A percentile compares a stretch with the other conserved stretches of the same genome.
These are phyloP conservation scores for Unio delphinus DNA, from an alignment of 2,888 invertebrate genomes.

Conservation along the genomic window DNA sequence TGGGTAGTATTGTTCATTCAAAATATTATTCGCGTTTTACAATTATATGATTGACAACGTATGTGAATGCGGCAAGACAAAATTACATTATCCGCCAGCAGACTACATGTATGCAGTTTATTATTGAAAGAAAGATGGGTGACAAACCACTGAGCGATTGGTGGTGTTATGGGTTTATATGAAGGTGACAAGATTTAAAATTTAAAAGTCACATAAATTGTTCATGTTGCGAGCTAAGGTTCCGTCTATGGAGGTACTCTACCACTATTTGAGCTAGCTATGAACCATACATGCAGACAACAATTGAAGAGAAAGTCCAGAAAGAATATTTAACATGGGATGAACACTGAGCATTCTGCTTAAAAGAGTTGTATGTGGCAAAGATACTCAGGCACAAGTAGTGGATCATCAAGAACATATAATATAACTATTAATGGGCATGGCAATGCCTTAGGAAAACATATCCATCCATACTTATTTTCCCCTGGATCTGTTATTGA, in stretches of 20 bases:
- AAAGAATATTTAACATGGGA: too few species aligned
- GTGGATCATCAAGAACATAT: too few species aligned
- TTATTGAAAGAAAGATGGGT: not conserved
- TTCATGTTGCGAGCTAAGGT: constrained; percentile 1
- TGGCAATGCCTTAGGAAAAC: too few species aligned
- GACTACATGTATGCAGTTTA: constrained; percentile 1
- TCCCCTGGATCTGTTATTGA: constrained; percentile 1
- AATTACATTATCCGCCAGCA: constrained; percentile 1
- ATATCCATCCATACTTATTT: not conserved
- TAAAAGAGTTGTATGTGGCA: too few species aligned
- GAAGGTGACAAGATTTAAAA: constrained; percentile 10
- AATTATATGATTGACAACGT: constrained; percentile 5
- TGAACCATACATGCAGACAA: constrained; percentile 1
- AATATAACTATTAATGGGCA: too few species aligned
- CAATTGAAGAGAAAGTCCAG: too few species aligned
- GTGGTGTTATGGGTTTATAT: constrained; percentile 7
- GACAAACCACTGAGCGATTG: not conserved
- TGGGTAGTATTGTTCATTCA: too few species aligned
- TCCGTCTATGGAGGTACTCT: constrained; percentile 5
- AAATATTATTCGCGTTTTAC: too few species aligned
- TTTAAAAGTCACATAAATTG: constrained; percentile 5
- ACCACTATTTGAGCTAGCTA: constrained; percentile 9
- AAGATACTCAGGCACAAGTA: too few species aligned
- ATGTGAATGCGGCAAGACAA: constrained; percentile 1
- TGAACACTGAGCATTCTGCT: too few species aligned